Percentiles rank a stretch among this genome's conserved stretches.
Conservation (phyloP, 2,888 invertebrate species). For the Euspilapteryx auroguttella region DNA sequence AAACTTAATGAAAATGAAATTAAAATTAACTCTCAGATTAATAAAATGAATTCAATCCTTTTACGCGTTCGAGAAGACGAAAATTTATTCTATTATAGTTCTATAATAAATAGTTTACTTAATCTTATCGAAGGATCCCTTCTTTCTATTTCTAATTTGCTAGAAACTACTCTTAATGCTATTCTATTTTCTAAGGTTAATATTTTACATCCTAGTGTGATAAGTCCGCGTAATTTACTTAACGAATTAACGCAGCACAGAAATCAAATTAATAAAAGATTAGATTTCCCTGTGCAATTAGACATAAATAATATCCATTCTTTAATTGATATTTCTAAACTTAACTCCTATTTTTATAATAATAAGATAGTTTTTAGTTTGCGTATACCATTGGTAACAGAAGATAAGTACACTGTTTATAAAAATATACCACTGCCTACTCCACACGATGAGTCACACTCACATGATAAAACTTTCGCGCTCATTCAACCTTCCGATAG, state of each 20-base stretch:
- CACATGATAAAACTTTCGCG: not conserved
- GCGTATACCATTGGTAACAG: not conserved
- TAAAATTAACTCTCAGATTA: conserved; percentile 6
- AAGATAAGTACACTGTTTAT: not conserved
- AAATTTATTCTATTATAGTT: not conserved
- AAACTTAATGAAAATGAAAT: conserved; percentile 10
- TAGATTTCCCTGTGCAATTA: not conserved
- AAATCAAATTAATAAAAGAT: not conserved
- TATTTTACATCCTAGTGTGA: not conserved
- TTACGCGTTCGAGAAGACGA: too few relatives aligned
- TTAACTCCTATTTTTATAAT: not conserved
- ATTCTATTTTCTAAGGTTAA: not conserved
- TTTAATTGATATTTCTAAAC: not conserved
- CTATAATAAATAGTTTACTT: not conserved
- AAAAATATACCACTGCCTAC: not conserved
- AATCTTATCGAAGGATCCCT: not conserved
- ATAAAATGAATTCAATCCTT: conserved; percentile 1
- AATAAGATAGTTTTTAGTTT: not conserved
- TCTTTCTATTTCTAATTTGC: not conserved
- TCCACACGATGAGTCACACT: not conserved
- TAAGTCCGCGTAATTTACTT: not conserved
- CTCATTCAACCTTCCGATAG: not conserved
- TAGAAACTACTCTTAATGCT: not conserved
- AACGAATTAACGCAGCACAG: not conserved
- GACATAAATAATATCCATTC: not conserved